These are phyloP conservation scores for Pachyseris speciosa DNA, from an alignment of 64 coral and sea anemone species.

Conservation along the genomic window DNA sequence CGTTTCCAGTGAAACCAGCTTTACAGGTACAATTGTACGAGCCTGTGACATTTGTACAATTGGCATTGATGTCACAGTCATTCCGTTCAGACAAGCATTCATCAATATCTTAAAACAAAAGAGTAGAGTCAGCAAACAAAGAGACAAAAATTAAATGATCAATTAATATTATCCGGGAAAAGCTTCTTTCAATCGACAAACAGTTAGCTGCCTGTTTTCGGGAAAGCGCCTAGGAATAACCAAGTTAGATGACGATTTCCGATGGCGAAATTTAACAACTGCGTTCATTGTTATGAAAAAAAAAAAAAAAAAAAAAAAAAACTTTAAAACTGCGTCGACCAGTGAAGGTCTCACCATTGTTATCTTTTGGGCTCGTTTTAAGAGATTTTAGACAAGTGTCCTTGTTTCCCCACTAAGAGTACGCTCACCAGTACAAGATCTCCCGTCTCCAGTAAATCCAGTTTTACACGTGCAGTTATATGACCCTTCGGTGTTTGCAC, in stretches of 20 bases:
- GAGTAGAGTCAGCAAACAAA: background rate
- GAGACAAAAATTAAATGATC: background rate
- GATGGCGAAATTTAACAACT: no score
- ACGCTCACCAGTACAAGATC: background rate
- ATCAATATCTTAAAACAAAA: constrained; percentile 45
- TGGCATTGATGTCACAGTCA: constrained; percentile 48
- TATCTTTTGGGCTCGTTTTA: no score
- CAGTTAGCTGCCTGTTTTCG: no score
- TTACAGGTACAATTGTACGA: constrained; percentile 48
- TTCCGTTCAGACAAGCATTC: constrained; percentile 34
- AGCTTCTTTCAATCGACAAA: no score
- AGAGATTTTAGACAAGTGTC: no score
- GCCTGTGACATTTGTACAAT: constrained; percentile 41
- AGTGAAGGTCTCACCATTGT: background rate
- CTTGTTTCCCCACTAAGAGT: background rate
- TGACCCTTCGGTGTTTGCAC: constrained; percentile 14
- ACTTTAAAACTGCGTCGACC: no score
- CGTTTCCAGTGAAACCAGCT: constrained; percentile 50
- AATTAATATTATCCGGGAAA: background rate
- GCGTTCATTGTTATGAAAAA: no score
- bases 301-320: no score
- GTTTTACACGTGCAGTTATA: background rate
- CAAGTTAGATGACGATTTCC: no score
- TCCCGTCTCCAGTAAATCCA: constrained; percentile 46
- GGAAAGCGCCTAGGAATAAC: no score